Conservation (phyloP, 2,113 vertebrate genomes). For the Mus musculus region GRCm39 chr2:168677501-168678000, state of each 20-base stretch:
- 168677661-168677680: too few species aligned
- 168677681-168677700: neutral
- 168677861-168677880: neutral
- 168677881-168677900: neutral
- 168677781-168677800: neutral
- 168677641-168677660: too few species aligned
- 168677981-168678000: neutral
- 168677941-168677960: neutral
- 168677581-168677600: neutral
- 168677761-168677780: neutral
- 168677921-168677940: neutral
- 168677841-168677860: neutral
- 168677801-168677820: neutral
- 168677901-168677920: conserved; percentile 9
- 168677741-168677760: too few species aligned
- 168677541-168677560: too few species aligned
- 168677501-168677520: too few species aligned
- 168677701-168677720: neutral
- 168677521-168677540: too few species aligned
- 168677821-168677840: neutral
- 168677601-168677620: too few species aligned
- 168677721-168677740: too few species aligned
- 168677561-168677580: neutral
- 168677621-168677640: neutral
- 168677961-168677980: neutral